Evolutionary conservation across 2,888 invertebrate genomes (phyloP).

Genomic region (Chirona hameri): DNA sequence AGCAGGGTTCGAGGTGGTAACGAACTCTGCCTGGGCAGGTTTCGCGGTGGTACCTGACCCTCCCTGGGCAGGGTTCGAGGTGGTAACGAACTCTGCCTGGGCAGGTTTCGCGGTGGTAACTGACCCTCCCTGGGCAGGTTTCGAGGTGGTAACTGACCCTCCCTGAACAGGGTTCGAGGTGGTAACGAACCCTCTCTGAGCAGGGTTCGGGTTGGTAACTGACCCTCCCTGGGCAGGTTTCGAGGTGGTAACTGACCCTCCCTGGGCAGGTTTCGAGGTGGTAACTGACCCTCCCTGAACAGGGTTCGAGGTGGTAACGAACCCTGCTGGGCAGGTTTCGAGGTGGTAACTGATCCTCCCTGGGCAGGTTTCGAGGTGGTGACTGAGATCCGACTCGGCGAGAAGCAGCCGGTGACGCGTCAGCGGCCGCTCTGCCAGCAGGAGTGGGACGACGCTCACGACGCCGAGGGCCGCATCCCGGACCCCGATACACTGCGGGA

Average conservation of each 20-base stretch:
- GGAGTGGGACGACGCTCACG: slow-evolving; percentile 36
- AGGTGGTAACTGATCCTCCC: no score
- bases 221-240: background rate
- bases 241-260: background rate
- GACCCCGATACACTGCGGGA: slow-evolving; percentile 34
- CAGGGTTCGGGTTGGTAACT: no score
- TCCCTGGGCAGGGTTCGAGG: no score
- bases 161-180: no score
- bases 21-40: no score
- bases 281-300: no score
- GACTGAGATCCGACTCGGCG: slow-evolving; percentile 37
- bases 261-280: background rate
- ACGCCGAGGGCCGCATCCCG: slow-evolving; percentile 35
- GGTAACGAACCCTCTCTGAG: no score
- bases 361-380: slow-evolving; percentile 38
- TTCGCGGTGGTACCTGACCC: no score
- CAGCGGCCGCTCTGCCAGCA: slow-evolving; percentile 36
- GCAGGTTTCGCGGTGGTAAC: slow-evolving; percentile 39
- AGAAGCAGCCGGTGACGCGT: slow-evolving; percentile 35
- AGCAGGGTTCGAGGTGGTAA: background rate
- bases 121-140: no score
- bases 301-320: no score
- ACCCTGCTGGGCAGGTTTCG: no score
- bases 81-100: background rate
- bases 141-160: no score